Conservation (phyloP, 1,140 invertebrate species). For the Megalopta genalis region DNA sequence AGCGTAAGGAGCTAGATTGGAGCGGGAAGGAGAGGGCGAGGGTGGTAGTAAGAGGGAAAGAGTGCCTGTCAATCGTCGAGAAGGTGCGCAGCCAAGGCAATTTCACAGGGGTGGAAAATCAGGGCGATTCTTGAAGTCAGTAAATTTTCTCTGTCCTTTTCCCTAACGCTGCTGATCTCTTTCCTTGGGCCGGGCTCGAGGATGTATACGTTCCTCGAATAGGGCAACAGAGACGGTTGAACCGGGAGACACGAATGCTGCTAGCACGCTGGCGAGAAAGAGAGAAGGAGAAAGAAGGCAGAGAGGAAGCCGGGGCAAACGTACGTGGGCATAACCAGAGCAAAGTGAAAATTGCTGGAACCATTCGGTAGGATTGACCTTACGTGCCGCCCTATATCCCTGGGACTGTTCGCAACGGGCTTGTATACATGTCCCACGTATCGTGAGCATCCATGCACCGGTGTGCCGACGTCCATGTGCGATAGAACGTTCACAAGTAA, state of each 20-base stretch:
- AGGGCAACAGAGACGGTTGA: constrained; percentile 8
- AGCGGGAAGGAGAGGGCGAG: constrained; percentile 5
- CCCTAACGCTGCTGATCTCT: not conserved
- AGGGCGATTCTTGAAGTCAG: constrained; percentile 65
- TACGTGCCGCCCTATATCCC: constrained; percentile 54
- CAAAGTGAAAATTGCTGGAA: constrained; percentile 72
- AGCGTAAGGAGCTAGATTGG: constrained; percentile 28
- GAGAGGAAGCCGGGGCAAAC: constrained; percentile 45
- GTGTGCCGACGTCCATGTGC: not conserved
- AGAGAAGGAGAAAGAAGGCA: constrained; percentile 24
- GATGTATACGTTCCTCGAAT: constrained; percentile 23
- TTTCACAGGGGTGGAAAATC: constrained; percentile 70
- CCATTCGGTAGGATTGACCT: constrained; percentile 68
- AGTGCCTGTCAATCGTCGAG: constrained; percentile 66
- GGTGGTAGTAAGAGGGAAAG: constrained; percentile 22
- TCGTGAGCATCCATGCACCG: not conserved
- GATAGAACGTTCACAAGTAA: constrained; percentile 13
- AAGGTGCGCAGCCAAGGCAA: constrained; percentile 61
- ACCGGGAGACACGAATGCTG: constrained; percentile 1
- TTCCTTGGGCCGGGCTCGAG: not conserved
- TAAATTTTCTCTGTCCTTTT: constrained; percentile 60
- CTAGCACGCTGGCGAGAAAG: not conserved
- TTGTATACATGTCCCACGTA: constrained; percentile 11
- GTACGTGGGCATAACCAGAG: constrained; percentile 64
- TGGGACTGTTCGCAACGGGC: constrained; percentile 31